A percentile compares a stretch with the other conserved stretches of the same genome.
Conservation (phyloP, 37 sponge, comb jelly and placozoan genomes). For the Eunapius fragilis region DNA sequence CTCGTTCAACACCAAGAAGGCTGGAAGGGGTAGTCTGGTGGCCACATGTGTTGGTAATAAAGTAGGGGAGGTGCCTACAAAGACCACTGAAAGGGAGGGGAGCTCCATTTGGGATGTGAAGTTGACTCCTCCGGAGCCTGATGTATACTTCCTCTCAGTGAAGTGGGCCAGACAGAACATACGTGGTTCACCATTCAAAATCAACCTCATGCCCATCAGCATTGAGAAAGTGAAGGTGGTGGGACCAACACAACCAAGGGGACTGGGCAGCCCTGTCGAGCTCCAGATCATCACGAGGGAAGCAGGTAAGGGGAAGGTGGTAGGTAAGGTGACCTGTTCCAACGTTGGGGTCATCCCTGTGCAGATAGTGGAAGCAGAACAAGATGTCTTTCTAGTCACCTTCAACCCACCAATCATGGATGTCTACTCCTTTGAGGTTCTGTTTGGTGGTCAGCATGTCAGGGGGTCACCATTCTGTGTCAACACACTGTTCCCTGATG, state of each 20-base stretch:
- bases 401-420: slow-evolving; percentile 29
- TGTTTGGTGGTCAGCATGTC: slow-evolving; percentile 32
- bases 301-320: slow-evolving; percentile 41
- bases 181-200: slow-evolving; percentile 59
- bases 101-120: slow-evolving; percentile 7
- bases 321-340: slow-evolving; percentile 22
- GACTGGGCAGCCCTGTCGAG: slow-evolving; percentile 4
- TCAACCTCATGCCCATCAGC: slow-evolving; percentile 48
- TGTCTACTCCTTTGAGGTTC: slow-evolving; percentile 40
- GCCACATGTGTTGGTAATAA: slow-evolving; percentile 45
- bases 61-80: slow-evolving; percentile 41
- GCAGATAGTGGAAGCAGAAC: background rate
- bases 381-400: slow-evolving; percentile 7
- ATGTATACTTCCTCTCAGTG: slow-evolving; percentile 46
- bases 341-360: background rate
- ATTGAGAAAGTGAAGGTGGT: slow-evolving; percentile 35
- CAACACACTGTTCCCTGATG: slow-evolving; percentile 27
- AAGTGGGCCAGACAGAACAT: slow-evolving; percentile 28
- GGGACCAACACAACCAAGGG: slow-evolving; percentile 5
- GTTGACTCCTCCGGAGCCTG: slow-evolving; percentile 54
- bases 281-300: slow-evolving; percentile 20
- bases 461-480: slow-evolving; percentile 55
- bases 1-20: slow-evolving; percentile 34
- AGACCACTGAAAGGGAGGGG: background rate
- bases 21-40: slow-evolving; percentile 48